Base-by-base conservation (phyloP, 2,113 vertebrate species). In the Zosterops hypoxanthus region DNA sequence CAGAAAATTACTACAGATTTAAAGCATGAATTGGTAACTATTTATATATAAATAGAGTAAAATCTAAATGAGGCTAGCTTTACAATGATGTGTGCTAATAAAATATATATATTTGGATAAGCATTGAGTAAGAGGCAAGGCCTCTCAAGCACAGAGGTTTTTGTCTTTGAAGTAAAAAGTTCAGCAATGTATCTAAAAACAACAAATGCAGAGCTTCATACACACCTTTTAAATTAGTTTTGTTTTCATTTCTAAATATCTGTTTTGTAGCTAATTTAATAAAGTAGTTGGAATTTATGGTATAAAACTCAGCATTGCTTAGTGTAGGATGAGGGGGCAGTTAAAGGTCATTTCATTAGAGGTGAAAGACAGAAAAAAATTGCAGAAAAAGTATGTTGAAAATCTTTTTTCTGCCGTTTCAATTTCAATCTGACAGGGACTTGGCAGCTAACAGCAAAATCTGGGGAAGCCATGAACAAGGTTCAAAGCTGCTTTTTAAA, bases 181-280 rank as follows among this genome's bases (percentile, higher is more conserved):
- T 91, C 73, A 95, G 88, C 76, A 95, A 85, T 73, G 71, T 69
- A 95, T 86, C 86, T 85, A 95, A 97, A 97, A 81, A 94, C 82
- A 88, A 88, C 82, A 85, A 93, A 78, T 94, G 36, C 41, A 89
- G 90, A 94, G 75, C 85, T 80, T 82, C 69, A 86, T 68, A 80
- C 89, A 95, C 68, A 95, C 88, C 95, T 96, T 97, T 97, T 3
- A 95, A 96, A 88, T 39, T 75, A 83, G 60, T 84, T 88, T 95
- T 83, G 93, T 93, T 96, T 97, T 96, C 39, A 88, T 95, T 95
- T 94, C 95, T 93, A 97, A 97, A 96, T 97, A 95, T 53, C 94
- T 80, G 92, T 96, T 96, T 97, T 97, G 29, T 92, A 95, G 88
- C 83, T 98, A 98, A 97, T 97, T 97, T 97, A 97, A 97, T 97